phyloP scores from a whole-genome alignment of 2,888 invertebrate species.

The Teinopalpus imperialis region DNA sequence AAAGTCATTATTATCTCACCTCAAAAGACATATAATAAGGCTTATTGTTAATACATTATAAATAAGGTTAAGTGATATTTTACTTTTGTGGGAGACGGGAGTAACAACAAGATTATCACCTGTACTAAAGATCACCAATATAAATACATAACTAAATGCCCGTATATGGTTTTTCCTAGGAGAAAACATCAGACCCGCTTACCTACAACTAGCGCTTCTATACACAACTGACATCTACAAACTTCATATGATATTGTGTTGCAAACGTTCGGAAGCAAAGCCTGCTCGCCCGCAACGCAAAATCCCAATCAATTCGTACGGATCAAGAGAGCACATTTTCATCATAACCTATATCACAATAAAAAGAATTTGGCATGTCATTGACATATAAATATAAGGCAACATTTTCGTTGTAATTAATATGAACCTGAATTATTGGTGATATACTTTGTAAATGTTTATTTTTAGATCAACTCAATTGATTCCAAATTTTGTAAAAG shows the following conservation, averaged over 20 bases:
- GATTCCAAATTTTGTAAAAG: too few relatives aligned
- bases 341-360: slow-evolving; percentile 25
- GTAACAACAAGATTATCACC: too few relatives aligned
- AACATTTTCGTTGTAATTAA: slow-evolving; percentile 24
- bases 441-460: too few relatives aligned
- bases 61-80: too few relatives aligned
- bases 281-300: neutral
- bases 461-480: too few relatives aligned
- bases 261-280: neutral
- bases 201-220: slow-evolving; percentile 7
- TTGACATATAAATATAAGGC: slow-evolving; percentile 22
- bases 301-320: slow-evolving; percentile 19
- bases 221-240: slow-evolving; percentile 1
- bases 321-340: slow-evolving; percentile 28
- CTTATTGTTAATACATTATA: too few relatives aligned
- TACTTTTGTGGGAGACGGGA: too few relatives aligned
- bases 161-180: slow-evolving; percentile 20
- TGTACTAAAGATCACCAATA: too few relatives aligned
- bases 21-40: too few relatives aligned
- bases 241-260: slow-evolving; percentile 3
- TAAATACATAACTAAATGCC: too few relatives aligned
- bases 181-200: neutral
- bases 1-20: too few relatives aligned
- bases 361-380: slow-evolving; percentile 25
- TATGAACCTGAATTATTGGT: too few relatives aligned